Evolutionary conservation across 2,797 vertebrate genomes (phyloP), one percentile per base, ranked within the genome.

Genomic region (Syngnathus acus): DNA sequence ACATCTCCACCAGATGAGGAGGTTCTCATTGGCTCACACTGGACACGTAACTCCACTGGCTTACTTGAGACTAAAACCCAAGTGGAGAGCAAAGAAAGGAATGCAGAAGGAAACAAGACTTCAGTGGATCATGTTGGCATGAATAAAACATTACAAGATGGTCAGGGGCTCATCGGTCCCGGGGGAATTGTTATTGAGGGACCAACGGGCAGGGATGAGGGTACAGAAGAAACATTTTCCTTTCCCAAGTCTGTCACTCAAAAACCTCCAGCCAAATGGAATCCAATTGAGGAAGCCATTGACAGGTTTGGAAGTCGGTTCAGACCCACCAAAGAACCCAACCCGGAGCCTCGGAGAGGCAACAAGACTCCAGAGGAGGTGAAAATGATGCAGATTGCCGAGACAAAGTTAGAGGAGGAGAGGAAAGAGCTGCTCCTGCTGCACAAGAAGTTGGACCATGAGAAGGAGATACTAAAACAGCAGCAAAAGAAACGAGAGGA

Each of bases 371-470:
- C 88, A 3, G 82, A 85, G 4, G 82, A 85, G 2, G 77, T 73
- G 64, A 78, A 66, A 72, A 81, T 77, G 47, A 72, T 71, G 47
- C 73, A 73, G 67, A 72, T 66, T 3, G 84, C 86, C 58, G 76
- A 82, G 77, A 78, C 79, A 55, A 83, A 68, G 66, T 61, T 88
- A 53, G 84, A 90, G 73, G 84, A 86, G 71, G 89, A 91, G 74
- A 80, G 70, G 55, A 82, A 82, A 39, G 90, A 91, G 70, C 84
- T 91, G 43, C 76, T 88, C 0, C 77, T 87, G 66, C 86, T 90
- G 7, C 89, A 90, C 70, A 88, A 78, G 78, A 87, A 77, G 72
- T 68, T 91, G 62, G 88, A 91, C 54, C 81, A 89, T 67, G 89
- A 91, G 75, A 90, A 91, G 76, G 85, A 88, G 73, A 64, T 79